These are phyloP conservation scores for Ptychochromis oligacanthus DNA, from an alignment of 2,113 vertebrate species.

Conservation along the genomic window DNA sequence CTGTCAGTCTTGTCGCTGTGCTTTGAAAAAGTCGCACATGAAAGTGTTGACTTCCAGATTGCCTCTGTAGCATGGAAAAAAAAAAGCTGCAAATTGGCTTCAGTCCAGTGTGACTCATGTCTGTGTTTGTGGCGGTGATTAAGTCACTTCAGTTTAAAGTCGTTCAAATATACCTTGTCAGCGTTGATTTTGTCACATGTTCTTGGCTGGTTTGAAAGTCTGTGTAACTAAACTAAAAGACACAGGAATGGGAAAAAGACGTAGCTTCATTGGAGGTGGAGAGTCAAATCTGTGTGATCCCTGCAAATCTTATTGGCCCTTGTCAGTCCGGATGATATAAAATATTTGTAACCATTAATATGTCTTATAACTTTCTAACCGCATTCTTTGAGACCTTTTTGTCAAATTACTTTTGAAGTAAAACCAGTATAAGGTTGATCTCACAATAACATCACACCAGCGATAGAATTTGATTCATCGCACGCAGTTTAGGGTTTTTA, in stretches of 20 bases:
- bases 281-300: background rate
- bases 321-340: no score
- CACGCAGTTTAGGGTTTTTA: no score
- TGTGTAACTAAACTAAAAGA: background rate
- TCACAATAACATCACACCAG: no score
- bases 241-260: background rate
- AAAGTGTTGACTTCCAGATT: background rate
- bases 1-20: background rate
- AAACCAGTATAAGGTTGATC: no score
- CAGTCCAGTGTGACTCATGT: background rate
- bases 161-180: background rate
- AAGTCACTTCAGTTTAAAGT: background rate
- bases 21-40: slow-evolving; percentile 20
- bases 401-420: no score
- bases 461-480: no score
- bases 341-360: no score
- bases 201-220: background rate
- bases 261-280: background rate
- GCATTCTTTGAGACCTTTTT: no score
- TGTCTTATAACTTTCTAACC: no score
- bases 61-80: background rate
- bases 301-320: no score
- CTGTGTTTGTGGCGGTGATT: background rate
- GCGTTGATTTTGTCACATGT: background rate
- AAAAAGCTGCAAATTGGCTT: slow-evolving; percentile 10